Base-by-base conservation (phyloP, 2,797 vertebrate species). In the Parauchenoglanis punctatus region DNA sequence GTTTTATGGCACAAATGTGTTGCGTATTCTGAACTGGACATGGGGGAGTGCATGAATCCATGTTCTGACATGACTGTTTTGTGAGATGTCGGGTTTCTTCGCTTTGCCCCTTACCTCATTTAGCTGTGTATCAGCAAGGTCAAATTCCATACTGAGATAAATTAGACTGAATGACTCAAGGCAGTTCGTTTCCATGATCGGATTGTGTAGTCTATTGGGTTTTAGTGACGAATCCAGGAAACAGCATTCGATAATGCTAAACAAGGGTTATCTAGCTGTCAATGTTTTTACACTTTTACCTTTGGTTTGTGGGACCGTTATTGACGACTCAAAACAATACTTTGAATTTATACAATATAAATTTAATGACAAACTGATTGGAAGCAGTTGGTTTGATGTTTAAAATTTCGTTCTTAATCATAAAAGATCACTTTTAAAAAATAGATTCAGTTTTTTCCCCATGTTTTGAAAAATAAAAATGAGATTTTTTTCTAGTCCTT, bases 71-170 rank as follows among this genome's bases (percentile, higher is more conserved):
- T 17, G n/a, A 56, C 49, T 77, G 6, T 13, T 10, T 59, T 81
- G 78, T 56, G 52, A 77, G 28, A 59, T 40, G 75, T 46, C 17
- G 17, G 44, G 35, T 3, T 20, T 52, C 25, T 72, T 44, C 35
- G 3, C 68, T 44, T 72, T 54, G 12, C 6, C 10, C 20, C 7
- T 77, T 54, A 54, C 25, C 7, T 56, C 52, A 78, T 56, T 28
- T 56, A 8, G n/a, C n/a, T 35, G 52, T 18, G 15, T 56, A 81
- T 25, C 78, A 61, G 7, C 78, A 44, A 44, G 58, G 35, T 81
- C 20, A 81, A 81, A 81, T 81, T 81, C 58, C 58, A 20, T 10
- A 35, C 52, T 11, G 52, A 56, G 20, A 80, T 58, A 59, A 80
- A 59, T 49, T 54, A 81, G 6, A 63, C 20, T 17, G 35, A 23